A percentile compares a stretch with the other conserved stretches of the same genome.
Evolutionary conservation across 2,113 vertebrate species (phyloP).

Genomic region (Myanophis thanlyinensis): DNA sequence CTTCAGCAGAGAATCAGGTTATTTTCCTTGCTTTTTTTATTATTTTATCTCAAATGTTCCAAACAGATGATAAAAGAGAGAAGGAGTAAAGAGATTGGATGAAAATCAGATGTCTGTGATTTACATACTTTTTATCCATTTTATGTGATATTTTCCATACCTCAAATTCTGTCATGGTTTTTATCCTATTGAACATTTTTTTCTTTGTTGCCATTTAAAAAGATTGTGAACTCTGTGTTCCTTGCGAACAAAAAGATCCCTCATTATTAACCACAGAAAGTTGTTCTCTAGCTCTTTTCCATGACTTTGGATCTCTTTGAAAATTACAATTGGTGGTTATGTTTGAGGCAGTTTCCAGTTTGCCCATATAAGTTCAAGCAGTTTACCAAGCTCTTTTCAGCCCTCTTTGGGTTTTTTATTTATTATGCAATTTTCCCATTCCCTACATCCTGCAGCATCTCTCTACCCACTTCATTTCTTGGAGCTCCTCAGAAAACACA

Average conservation of each 20-base stretch:
- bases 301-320: neutral
- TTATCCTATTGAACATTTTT: neutral
- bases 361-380: neutral
- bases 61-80: neutral
- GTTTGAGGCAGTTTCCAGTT: neutral
- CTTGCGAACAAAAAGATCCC: neutral
- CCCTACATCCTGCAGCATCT: neutral
- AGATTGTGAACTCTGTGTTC: neutral
- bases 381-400: neutral
- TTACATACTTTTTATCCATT: neutral
- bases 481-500: neutral
- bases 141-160: neutral
- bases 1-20: slow-evolving; percentile 11
- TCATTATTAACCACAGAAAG: neutral
- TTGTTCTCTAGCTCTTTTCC: neutral
- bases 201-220: neutral
- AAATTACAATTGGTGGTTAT: neutral
- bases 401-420: neutral
- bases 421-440: neutral
- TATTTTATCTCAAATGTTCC: neutral
- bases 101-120: neutral
- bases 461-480: neutral
- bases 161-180: neutral
- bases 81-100: neutral
- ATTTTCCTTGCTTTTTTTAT: neutral